Evolutionary conservation across 1,140 invertebrate species (phyloP).

Genomic region (Ridgeia piscesae): DNA sequence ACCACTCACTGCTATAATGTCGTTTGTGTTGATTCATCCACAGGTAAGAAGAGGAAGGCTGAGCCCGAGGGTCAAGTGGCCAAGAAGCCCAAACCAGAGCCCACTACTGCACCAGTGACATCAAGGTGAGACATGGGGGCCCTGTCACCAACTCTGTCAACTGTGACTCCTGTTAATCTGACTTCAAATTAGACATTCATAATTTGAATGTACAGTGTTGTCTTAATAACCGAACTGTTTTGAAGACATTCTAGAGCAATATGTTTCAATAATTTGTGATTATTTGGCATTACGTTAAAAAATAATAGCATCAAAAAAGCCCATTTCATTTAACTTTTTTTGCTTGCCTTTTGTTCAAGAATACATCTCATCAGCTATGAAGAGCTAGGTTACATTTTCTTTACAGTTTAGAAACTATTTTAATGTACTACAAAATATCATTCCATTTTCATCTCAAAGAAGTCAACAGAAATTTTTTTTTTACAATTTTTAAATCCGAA

Average conservation of each 20-base stretch:
- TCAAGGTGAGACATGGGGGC: not conserved
- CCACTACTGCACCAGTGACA: not conserved
- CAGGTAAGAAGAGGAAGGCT: constrained; percentile 39
- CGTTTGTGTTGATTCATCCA: not conserved
- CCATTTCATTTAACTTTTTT: too few species aligned
- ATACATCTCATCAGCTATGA: too few species aligned
- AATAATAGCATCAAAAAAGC: too few species aligned
- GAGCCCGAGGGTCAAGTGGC: constrained; percentile 59
- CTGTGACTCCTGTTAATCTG: not conserved
- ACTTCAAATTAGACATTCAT: not conserved
- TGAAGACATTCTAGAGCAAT: not conserved
- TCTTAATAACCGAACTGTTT: not conserved
- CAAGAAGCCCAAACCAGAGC: constrained; percentile 60
- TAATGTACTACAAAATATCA: not conserved
- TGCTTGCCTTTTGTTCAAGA: too few species aligned
- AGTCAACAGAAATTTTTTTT: not conserved
- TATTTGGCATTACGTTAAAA: not conserved
- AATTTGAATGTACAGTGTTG: not conserved
- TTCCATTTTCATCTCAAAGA: not conserved
- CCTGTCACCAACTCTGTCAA: not conserved
- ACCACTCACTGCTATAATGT: not conserved
- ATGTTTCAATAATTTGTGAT: not conserved
- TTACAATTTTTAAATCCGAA: not conserved
- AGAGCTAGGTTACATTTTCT: too few species aligned
- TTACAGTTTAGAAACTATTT: not conserved